Conservation (phyloP, 2,113 vertebrate species). For the Gorsachius goisagi region DNA sequence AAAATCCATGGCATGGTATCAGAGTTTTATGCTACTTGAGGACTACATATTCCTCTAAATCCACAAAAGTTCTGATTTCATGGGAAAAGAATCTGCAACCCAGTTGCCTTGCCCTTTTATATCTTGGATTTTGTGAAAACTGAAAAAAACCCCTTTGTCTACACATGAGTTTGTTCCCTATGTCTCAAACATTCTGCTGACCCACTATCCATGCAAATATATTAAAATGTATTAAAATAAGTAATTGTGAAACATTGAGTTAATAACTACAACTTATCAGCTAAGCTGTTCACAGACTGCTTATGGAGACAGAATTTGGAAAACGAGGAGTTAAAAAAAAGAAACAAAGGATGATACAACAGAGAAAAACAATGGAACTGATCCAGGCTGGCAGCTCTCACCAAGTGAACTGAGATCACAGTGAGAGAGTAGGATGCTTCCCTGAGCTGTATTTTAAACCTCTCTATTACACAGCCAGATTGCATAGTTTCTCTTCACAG, state of each 20-base stretch:
- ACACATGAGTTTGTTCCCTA: neutral
- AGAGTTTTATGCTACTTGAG: neutral
- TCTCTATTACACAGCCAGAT: neutral
- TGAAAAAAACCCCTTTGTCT: neutral
- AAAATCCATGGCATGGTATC: neutral
- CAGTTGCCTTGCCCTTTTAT: neutral
- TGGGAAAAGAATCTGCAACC: neutral
- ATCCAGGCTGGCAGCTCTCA: conserved; percentile 45
- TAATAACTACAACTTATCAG: neutral
- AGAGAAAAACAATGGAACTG: conserved; percentile 32
- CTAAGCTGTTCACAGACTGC: neutral
- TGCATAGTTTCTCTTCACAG: neutral
- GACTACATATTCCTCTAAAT: neutral
- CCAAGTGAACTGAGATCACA: conserved; percentile 42
- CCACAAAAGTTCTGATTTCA: neutral
- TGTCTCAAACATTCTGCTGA: neutral
- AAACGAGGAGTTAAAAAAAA: conserved; percentile 31
- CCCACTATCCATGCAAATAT: neutral
- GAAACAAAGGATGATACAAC: conserved; percentile 31
- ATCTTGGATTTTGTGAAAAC: neutral
- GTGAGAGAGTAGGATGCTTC: neutral
- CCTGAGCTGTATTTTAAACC: neutral
- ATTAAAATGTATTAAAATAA: neutral
- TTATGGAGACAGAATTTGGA: neutral
- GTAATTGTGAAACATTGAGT: neutral